Percentiles rank a stretch among this genome's conserved stretches.
Conservation (phyloP, 2,888 invertebrate species). For the Sinohyriopsis cumingii region DNA sequence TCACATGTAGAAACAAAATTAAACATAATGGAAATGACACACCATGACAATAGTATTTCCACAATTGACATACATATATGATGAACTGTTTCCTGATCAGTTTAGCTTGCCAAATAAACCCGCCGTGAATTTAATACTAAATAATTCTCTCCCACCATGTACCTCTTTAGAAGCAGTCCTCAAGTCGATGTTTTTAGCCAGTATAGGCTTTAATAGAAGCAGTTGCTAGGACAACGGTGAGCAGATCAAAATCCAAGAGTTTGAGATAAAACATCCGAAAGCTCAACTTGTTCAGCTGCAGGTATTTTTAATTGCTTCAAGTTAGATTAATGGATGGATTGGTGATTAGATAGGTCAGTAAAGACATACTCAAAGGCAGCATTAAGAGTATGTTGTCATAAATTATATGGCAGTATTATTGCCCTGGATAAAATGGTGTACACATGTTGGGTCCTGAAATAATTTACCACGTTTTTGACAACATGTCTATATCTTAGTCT, state of each 20-base stretch:
- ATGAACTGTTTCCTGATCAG: background rate
- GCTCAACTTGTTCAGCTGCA: constrained; percentile 50
- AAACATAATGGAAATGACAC: too few relatives aligned
- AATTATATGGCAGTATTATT: too few relatives aligned
- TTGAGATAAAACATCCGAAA: constrained; percentile 50
- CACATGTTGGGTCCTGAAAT: too few relatives aligned
- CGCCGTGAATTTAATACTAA: constrained; percentile 2
- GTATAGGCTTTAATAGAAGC: constrained; percentile 3
- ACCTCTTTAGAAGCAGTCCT: background rate
- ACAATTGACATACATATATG: too few relatives aligned
- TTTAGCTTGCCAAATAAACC: background rate
- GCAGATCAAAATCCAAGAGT: constrained; percentile 36
- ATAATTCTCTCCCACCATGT: background rate
- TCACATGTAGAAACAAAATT: background rate
- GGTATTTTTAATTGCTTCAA: constrained; percentile 19
- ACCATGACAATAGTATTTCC: too few relatives aligned
- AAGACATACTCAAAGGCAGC: too few relatives aligned
- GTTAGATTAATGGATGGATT: too few relatives aligned
- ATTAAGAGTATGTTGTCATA: too few relatives aligned
- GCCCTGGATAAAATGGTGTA: too few relatives aligned
- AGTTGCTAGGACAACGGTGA: constrained; percentile 17
- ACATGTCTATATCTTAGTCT: too few relatives aligned
- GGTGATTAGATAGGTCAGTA: too few relatives aligned
- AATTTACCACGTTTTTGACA: too few relatives aligned
- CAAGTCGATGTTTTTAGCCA: constrained; percentile 1